Evolutionary conservation across 2,797 vertebrate species (phyloP).

Genomic region (Etheostoma perlongum): DNA sequence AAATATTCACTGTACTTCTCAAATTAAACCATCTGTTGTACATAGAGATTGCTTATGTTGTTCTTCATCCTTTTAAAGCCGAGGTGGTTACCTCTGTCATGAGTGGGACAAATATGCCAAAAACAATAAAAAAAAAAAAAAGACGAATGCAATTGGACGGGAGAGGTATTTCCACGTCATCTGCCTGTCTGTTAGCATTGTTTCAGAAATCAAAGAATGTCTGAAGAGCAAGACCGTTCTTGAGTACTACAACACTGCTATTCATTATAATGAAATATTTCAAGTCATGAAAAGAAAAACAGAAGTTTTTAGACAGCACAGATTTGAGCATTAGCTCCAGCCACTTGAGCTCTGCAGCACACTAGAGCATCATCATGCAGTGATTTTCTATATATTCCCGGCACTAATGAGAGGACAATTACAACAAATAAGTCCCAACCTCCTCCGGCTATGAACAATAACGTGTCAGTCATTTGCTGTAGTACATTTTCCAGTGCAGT

Average conservation of each 20-base stretch:
- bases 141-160: neutral
- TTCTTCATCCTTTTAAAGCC: slow-evolving; percentile 15
- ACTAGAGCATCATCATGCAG: slow-evolving; percentile 41
- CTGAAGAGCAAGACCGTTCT: neutral
- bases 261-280: neutral
- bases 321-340: slow-evolving; percentile 18
- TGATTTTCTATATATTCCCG: slow-evolving; percentile 27
- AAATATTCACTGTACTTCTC: slow-evolving; percentile 35
- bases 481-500: slow-evolving; percentile 22
- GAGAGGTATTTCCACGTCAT: neutral
- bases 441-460: slow-evolving; percentile 46
- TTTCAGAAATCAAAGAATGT: neutral
- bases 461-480: slow-evolving; percentile 48
- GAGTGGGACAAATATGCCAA: neutral
- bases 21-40: slow-evolving; percentile 43
- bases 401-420: slow-evolving; percentile 55
- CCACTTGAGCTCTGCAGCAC: slow-evolving; percentile 7
- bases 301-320: slow-evolving; percentile 11
- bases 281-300: neutral
- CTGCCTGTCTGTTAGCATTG: neutral
- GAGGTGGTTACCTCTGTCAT: slow-evolving; percentile 7
- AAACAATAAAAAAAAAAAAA: no score
- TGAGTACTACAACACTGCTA: no score
- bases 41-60: slow-evolving; percentile 1
- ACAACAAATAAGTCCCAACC: slow-evolving; percentile 24